Conservation (phyloP, 1,140 invertebrate genomes). For the Plectrocnemia conspersa region DNA sequence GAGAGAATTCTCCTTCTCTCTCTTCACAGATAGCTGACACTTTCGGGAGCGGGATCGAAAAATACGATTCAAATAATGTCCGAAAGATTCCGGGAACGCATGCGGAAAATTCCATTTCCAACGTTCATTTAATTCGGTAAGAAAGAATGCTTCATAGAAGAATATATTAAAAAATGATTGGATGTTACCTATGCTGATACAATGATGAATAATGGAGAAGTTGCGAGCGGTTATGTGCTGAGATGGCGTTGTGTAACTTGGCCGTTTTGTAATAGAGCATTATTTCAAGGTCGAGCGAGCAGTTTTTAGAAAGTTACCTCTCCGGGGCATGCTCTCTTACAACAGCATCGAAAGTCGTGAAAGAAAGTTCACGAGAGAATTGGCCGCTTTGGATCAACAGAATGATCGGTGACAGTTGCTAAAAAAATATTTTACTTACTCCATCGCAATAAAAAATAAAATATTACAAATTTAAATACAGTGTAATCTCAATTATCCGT, state of each 20-base stretch:
- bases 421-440: too few relatives aligned
- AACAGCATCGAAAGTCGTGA: neutral
- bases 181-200: neutral
- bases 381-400: constrained; percentile 1
- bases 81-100: too few relatives aligned
- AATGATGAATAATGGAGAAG: constrained; percentile 3
- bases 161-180: constrained; percentile 5
- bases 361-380: too few relatives aligned
- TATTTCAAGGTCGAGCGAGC: constrained; percentile 53
- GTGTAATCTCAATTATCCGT: too few relatives aligned
- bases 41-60: neutral
- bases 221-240: constrained; percentile 25
- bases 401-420: too few relatives aligned
- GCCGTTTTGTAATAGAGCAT: constrained; percentile 51
- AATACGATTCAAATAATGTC: too few relatives aligned
- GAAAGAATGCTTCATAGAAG: neutral
- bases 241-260: constrained; percentile 40
- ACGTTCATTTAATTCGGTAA: neutral
- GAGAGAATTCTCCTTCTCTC: neutral
- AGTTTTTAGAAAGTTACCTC: constrained; percentile 54
- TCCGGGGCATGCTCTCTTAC: neutral
- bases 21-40: neutral
- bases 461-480: too few relatives aligned
- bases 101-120: too few relatives aligned
- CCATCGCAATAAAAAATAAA: too few relatives aligned